Conservation (phyloP, 1,140 invertebrate species). For the Drosophila dunni region DNA sequence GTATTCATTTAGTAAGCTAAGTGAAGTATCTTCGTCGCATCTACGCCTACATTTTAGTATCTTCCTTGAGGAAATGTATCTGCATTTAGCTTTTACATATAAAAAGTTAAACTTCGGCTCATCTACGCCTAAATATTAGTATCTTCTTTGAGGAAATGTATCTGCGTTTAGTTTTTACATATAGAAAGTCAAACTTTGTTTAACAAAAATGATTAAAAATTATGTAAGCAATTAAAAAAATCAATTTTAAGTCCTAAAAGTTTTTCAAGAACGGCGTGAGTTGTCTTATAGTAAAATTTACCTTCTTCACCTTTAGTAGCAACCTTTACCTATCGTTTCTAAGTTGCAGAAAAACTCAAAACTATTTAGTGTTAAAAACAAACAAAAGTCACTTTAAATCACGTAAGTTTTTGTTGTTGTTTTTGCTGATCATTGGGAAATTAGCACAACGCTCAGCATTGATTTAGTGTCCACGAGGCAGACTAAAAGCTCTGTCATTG, state of each 20-base stretch:
- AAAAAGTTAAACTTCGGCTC: too few relatives aligned
- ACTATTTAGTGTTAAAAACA: not conserved
- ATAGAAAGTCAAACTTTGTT: too few relatives aligned
- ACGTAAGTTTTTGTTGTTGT: not conserved
- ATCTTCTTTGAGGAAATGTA: too few relatives aligned
- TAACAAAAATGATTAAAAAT: too few relatives aligned
- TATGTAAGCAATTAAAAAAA: too few relatives aligned
- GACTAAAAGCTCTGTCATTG: constrained; percentile 19
- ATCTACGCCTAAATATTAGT: too few relatives aligned
- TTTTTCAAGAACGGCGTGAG: too few relatives aligned
- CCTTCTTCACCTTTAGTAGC: not conserved
- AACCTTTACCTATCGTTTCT: not conserved
- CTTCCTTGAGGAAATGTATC: too few relatives aligned
- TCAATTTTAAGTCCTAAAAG: too few relatives aligned
- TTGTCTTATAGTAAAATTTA: not conserved
- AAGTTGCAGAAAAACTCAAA: not conserved
- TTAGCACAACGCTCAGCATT: constrained; percentile 55
- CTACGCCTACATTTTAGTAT: too few relatives aligned
- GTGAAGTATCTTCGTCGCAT: too few relatives aligned
- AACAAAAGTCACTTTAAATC: constrained; percentile 18
- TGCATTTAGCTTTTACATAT: not conserved
- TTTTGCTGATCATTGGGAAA: constrained; percentile 28
- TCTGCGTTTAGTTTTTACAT: not conserved
- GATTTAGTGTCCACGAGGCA: constrained; percentile 66
- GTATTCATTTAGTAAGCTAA: too few relatives aligned